Percentiles rank a stretch among this genome's conserved stretches.
phyloP scores from a whole-genome alignment of 2,888 invertebrate species.

The Drosophila infuscata region DNA sequence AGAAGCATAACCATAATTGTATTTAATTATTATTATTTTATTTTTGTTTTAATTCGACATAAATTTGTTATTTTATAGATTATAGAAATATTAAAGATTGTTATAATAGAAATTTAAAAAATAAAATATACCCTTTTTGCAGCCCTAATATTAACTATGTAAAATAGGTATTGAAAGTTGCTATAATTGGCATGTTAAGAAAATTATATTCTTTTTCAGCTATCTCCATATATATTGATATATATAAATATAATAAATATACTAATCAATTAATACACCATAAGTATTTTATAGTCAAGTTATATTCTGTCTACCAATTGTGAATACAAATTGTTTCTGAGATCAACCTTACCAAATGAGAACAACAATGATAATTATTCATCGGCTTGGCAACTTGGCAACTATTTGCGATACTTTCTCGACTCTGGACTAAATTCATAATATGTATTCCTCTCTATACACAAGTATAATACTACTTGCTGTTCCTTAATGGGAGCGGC shows the following conservation, averaged over 20 bases:
- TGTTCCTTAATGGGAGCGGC: constrained; percentile 28
- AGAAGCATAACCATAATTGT: not conserved
- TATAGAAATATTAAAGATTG: not conserved
- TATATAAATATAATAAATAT: not conserved
- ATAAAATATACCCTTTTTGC: not conserved
- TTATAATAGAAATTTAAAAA: not conserved
- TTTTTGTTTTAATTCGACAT: not conserved
- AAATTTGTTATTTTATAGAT: not conserved
- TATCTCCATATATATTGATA: not conserved
- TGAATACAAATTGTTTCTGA: not conserved
- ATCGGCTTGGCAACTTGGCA: constrained; percentile 38
- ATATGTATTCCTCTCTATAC: constrained; percentile 32
- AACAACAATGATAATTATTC: constrained; percentile 21
- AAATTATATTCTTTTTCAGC: not conserved
- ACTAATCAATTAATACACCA: not conserved
- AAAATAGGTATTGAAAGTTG: not conserved
- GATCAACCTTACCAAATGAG: not conserved
- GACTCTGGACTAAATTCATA: constrained; percentile 40
- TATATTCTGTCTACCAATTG: not conserved
- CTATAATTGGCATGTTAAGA: not conserved
- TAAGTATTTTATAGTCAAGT: not conserved
- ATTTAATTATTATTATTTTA: not conserved
- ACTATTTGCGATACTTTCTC: constrained; percentile 32
- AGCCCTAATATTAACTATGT: not conserved
- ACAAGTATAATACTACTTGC: constrained; percentile 7